Percentiles rank a stretch among this genome's conserved stretches.
Conservation (phyloP, 1,140 invertebrate species). For the Drosophila kurseongensis region DNA sequence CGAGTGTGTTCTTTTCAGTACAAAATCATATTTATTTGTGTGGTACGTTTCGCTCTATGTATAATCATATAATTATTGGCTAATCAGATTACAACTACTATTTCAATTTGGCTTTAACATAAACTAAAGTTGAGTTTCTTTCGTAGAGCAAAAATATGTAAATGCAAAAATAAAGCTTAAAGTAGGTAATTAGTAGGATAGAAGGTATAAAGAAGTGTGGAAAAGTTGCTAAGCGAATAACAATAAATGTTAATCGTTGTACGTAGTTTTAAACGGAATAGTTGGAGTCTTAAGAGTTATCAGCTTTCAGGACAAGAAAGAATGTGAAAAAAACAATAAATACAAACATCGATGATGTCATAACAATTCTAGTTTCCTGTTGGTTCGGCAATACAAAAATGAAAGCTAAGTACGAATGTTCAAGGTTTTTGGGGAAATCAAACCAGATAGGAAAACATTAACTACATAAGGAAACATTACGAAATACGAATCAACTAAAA, state of each 20-base stretch:
- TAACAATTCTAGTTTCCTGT: slow-evolving; percentile 26
- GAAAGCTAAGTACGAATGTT: slow-evolving; percentile 65
- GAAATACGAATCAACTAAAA: slow-evolving; percentile 54
- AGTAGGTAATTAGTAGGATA: slow-evolving; percentile 8
- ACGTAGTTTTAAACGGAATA: slow-evolving; percentile 59
- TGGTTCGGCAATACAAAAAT: slow-evolving; percentile 36
- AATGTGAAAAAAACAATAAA: slow-evolving; percentile 20
- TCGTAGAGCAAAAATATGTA: slow-evolving; percentile 28
- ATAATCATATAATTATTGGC: slow-evolving; percentile 46
- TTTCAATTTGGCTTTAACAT: slow-evolving; percentile 71
- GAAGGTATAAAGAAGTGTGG: slow-evolving; percentile 16
- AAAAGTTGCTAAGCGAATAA: slow-evolving; percentile 21
- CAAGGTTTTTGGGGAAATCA: slow-evolving; percentile 5
- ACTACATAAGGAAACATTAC: slow-evolving; percentile 47
- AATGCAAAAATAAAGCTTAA: slow-evolving; percentile 37
- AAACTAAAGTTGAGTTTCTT: slow-evolving; percentile 58
- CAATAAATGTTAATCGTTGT: slow-evolving; percentile 70
- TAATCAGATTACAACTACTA: slow-evolving; percentile 56
- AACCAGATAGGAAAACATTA: slow-evolving; percentile 39
- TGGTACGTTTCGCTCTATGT: slow-evolving; percentile 54
- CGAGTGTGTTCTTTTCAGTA: slow-evolving; percentile 55
- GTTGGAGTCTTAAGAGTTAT: slow-evolving; percentile 74
- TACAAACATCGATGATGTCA: slow-evolving; percentile 39
- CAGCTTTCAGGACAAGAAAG: slow-evolving; percentile 40
- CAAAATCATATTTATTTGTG: slow-evolving; percentile 73